These are phyloP conservation scores for Fulica atra DNA, from an alignment of 2,113 vertebrate species.

Conservation along the genomic window DNA sequence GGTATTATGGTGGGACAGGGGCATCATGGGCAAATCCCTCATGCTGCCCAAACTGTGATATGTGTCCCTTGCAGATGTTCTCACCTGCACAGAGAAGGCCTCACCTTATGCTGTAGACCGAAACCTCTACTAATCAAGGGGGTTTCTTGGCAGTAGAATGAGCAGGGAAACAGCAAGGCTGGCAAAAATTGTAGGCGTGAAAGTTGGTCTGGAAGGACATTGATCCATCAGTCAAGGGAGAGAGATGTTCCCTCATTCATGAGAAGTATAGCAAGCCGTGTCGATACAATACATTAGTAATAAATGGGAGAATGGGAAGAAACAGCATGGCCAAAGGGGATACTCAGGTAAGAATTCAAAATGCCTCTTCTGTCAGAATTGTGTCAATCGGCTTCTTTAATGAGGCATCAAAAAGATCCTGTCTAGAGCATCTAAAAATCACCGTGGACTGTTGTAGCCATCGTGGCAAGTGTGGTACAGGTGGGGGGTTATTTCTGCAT, in stretches of 20 bases:
- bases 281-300: background rate
- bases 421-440: background rate
- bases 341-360: background rate
- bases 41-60: background rate
- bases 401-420: background rate
- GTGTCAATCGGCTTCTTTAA: background rate
- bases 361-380: background rate
- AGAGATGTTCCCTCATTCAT: background rate
- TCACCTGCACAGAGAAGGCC: background rate
- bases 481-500: rapidly evolving
- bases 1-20: rapidly evolving
- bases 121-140: background rate
- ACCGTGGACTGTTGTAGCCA: background rate
- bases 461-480: background rate
- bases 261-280: background rate
- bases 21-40: background rate
- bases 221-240: background rate
- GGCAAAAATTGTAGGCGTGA: background rate
- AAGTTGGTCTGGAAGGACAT: background rate
- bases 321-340: background rate
- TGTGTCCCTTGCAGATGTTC: background rate
- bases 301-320: background rate
- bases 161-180: background rate
- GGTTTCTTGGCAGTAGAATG: background rate
- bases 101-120: background rate